A percentile compares a stretch with the other conserved stretches of the same genome.
These are phyloP conservation scores for Lasaia peninsularis DNA, from an alignment of 1,140 invertebrate species.

Conservation along the genomic window DNA sequence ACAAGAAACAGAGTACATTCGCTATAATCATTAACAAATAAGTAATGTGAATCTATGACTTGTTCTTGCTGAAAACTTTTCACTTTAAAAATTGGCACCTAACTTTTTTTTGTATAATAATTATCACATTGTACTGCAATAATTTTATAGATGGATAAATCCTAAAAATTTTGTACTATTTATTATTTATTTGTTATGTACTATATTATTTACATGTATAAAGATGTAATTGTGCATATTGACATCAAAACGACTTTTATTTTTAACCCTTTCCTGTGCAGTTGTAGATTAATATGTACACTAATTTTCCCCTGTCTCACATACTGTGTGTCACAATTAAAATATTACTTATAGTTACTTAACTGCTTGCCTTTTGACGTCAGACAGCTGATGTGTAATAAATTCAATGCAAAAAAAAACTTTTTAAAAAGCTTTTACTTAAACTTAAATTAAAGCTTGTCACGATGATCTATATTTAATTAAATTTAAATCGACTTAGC, in stretches of 20 bases:
- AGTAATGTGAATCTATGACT: slow-evolving; percentile 8
- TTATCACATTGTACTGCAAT: slow-evolving; percentile 68
- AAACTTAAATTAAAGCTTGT: too few species aligned
- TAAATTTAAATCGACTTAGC: too few species aligned
- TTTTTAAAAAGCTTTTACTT: too few species aligned
- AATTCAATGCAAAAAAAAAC: too few species aligned
- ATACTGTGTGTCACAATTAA: too few species aligned
- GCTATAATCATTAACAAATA: slow-evolving; percentile 7
- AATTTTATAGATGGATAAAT: slow-evolving; percentile 64
- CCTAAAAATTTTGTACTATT: slow-evolving; percentile 71
- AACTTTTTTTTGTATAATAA: slow-evolving; percentile 68
- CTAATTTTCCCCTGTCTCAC: too few species aligned
- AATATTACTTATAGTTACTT: too few species aligned
- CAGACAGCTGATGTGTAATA: too few species aligned
- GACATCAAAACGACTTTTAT: slow-evolving; percentile 74
- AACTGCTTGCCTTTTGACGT: too few species aligned
- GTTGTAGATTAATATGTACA: too few species aligned
- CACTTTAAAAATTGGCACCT: slow-evolving; percentile 61
- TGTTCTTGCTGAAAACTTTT: slow-evolving; percentile 17
- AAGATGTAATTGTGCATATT: slow-evolving; percentile 75
- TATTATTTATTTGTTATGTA: slow-evolving; percentile 77
- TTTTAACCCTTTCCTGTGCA: slow-evolving; percentile 51
- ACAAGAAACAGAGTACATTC: slow-evolving; percentile 5
- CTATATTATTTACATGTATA: slow-evolving; percentile 76
- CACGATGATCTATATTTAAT: too few species aligned